Base-by-base conservation (phyloP, 2,888 invertebrate species). In the Dicyrtoma fusca region DNA sequence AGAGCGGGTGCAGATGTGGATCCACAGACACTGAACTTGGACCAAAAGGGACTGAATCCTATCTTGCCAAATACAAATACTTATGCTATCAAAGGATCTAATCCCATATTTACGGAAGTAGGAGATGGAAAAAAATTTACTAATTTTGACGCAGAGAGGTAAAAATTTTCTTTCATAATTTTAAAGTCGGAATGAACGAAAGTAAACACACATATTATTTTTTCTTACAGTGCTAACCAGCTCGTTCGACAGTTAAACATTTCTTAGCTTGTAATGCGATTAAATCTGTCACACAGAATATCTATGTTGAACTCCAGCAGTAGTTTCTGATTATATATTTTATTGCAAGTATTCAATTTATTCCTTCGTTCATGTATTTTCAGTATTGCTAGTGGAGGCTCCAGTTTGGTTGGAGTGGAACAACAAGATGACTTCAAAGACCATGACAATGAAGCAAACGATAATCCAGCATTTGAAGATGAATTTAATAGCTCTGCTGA, bases 1-100 rank as follows among this genome's bases (percentile, higher is more conserved):
- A 55, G 5, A 4, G 68, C 57, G 25, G 23, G 10, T 81, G 81
- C 44, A 1, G 45, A 5, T 5, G n/a, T 45, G 5, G 11, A 25
- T 23, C 47, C 17, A 13, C 11, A 4, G 13, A 47, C 47, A 19
- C 23, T 63, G 47, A 8, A 34, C 34, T 34, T 34, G 34, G 34
- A 34, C 4, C 34, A 34, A 34, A 45, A 21, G 17, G 42, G 42
- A 14, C 42, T 14, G 21, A 13, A 57, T 13, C 57, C 55, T 8
- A 44, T 42, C n/a, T 42, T 66, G 8, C 68, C 68, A 1, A 57
- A 42, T 55, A 57, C 68, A 44, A 68, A 68, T 45, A 8, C n/a
- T 5, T 23, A 55, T 57, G 19, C 57, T 1, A 8, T 53, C 2
- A 21, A 19, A 42, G 42, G 42, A 3, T 45, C 63, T 1, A 68